These are phyloP conservation scores for Petrosia ficiformis DNA, from an alignment of 37 sponge, comb jelly and placozoan species.

Conservation along the genomic window DNA sequence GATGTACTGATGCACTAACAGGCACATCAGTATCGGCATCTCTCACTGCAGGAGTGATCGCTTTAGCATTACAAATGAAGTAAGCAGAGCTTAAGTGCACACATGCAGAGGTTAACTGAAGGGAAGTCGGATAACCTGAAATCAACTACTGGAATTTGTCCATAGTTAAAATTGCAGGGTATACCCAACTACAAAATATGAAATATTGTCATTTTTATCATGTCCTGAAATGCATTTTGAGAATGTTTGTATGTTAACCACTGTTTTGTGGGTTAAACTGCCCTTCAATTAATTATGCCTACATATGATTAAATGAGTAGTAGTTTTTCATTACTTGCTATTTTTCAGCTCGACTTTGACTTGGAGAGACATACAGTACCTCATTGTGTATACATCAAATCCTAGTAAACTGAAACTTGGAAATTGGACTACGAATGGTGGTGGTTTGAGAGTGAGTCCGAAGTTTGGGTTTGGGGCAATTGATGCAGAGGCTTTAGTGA, in stretches of 20 bases:
- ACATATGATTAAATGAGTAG: background rate
- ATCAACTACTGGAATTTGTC: too few species aligned
- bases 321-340: background rate
- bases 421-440: slow-evolving; percentile 68
- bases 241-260: too few species aligned
- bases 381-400: slow-evolving; percentile 68
- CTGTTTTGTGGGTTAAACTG: too few species aligned
- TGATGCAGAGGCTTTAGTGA: slow-evolving; percentile 77
- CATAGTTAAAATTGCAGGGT: too few species aligned
- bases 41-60: slow-evolving; percentile 60
- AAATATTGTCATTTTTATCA: too few species aligned
- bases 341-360: slow-evolving; percentile 67
- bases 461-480: slow-evolving; percentile 93
- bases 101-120: too few species aligned
- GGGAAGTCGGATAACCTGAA: too few species aligned
- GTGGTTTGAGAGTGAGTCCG: slow-evolving; percentile 63
- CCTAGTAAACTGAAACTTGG: background rate
- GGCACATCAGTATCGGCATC: slow-evolving; percentile 77
- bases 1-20: slow-evolving; percentile 43
- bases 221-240: too few species aligned
- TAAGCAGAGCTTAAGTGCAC: background rate
- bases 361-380: slow-evolving; percentile 90
- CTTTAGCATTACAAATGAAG: slow-evolving; percentile 33
- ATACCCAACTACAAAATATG: too few species aligned
- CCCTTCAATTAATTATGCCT: too few species aligned